Evolutionary conservation across 2,797 vertebrate genomes (phyloP), one percentile per base, ranked within the genome.

Genomic region (Vespertilio murinus): DNA sequence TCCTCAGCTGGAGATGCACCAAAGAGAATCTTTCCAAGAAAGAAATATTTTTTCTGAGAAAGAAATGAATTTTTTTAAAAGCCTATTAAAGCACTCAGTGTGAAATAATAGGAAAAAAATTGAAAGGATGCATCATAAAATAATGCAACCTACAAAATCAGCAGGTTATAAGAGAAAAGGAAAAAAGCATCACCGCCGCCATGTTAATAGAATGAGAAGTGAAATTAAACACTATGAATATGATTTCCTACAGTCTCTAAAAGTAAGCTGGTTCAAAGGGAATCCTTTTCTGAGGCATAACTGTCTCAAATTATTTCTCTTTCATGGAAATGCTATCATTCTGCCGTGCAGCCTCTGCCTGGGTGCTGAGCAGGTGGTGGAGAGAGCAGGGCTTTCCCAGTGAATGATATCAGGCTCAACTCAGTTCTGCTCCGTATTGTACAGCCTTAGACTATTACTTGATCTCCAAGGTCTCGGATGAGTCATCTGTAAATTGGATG

Each of bases 31-130:
- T 97, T 97, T 92, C 94, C 96, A 94, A 97, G 98, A 98, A 98
- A 97, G 54, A 97, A 97, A 96, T 90, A 91, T 93, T 97, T 69
- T 80, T 96, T 47, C 71, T 94, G 47, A 94, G 69, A 95, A 97
- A 95, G 70, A 96, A 97, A 97, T 69, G 84, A 45, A 97, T 87
- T 94, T 78, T 75, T 95, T 75, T 92, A 88, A 96, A 98, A 98
- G 93, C 40, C 95, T 95, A 98, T 98, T 98, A 98, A 97, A 97
- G 96, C 56, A 96, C 97, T 94, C 98, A 98, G 97, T 98, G 90
- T 98, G 98, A 98, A 97, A 96, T 96, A 79, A 94, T 91, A 96
- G 73, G 88, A 96, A 98, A 95, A 97, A 98, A 97, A 61, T 14
- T 94, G 97, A 97, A 97, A 97, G 94, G 49, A 91, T 75, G 94